Base-by-base conservation (phyloP, 2,797 vertebrate species). In the Esox lucius region DNA sequence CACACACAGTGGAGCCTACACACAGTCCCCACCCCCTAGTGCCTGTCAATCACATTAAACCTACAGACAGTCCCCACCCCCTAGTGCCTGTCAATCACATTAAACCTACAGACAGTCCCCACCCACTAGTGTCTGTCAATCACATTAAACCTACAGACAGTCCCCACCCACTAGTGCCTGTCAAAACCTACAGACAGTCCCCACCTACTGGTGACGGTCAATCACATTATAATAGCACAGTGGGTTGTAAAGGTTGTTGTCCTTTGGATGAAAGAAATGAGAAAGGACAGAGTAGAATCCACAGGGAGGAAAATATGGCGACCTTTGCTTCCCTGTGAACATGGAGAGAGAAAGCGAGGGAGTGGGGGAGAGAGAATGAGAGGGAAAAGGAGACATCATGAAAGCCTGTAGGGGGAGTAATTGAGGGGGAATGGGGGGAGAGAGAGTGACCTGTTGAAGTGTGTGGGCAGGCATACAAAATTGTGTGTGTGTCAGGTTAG, bases 401-500 rank as follows among this genome's bases (percentile, higher is more conserved):
- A 62, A 26, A 56, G 28, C 51, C 65, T 72, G 24, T 26, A 64
- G 26, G 22, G 6, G 26, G 69, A 76, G 69, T 11, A 65, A 76
- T 65, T 51, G 46, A 76, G 26, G 31, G 64, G 17, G 64, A 31
- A 64, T 24, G 22, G 62, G 28, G 24, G 26, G 22, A 31, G 24
- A 31, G 64, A 16, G 64, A 33, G 11, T 65, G 62, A 26, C 35
- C 35, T 39, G 35, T 39, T 39, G 35, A 39, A 39, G 61, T 24
- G 5, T 64, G 24, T 65, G 9, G 3, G 22, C 3, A 8, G 24
- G 62, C 26, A 22, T 26, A 26, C 26, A 13, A 13, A 26, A 26
- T 22, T 24, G n/a, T 64, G 61, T 24, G n/a, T 64, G 61, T 64
- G n/a, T 64, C n/a, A 15, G 31, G 28, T 15, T 1, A 17, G 12